Evolutionary conservation across 30 jellyfish, hydroid and myxozoan genomes (phyloP), one percentile per base, ranked within the genome.

Genomic region (Turritopsis dohrnii): DNA sequence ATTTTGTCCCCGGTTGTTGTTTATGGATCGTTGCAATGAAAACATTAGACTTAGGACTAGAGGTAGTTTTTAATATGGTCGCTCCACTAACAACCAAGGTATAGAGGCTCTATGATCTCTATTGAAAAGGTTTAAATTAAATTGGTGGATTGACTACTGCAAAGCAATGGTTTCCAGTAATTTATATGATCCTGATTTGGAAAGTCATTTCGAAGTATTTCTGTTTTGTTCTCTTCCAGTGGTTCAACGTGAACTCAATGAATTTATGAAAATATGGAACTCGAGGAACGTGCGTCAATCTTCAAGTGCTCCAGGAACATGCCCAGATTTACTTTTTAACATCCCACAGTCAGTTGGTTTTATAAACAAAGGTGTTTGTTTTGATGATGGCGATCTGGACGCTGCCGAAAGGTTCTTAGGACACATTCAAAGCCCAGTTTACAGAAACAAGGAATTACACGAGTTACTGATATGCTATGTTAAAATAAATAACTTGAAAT

Each of bases 221-320:
- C 30, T 69, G 9, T 27, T 52, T 76, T 85, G 89, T 20, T 52
- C 13, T 41, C 65, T 76, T 76, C 52, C 25, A 41, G 41, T 84
- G 9, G 74, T 72, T 23, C 54, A 71, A 25, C n/a, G 83, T n/a
- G 69, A 75, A 75, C 41, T 75, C 26, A 75, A 75, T 75, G 83
- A 75, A n/a, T 9, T 75, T 28, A 65, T 75, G 29, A 52, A 28
- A 31, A 31, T 22, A 24, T 31, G 54, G 54, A 79, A 79, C 53
- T 24, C 52, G 29, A 31, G 52, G 29, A 21, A 52, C 21, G 82
- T 31, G 52, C 84, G 31, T 28, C 86, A 79, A 29, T 7, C 77
- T n/a, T 69, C 77, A 69, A 69, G 77, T 27, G 77, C 77, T n/a
- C 77, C 77, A 69, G 73, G 73, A 60, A 23, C 22, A 18, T 23